Base-by-base conservation (phyloP, 2,797 vertebrate species). In the Rhadinocentrus ornatus region DNA sequence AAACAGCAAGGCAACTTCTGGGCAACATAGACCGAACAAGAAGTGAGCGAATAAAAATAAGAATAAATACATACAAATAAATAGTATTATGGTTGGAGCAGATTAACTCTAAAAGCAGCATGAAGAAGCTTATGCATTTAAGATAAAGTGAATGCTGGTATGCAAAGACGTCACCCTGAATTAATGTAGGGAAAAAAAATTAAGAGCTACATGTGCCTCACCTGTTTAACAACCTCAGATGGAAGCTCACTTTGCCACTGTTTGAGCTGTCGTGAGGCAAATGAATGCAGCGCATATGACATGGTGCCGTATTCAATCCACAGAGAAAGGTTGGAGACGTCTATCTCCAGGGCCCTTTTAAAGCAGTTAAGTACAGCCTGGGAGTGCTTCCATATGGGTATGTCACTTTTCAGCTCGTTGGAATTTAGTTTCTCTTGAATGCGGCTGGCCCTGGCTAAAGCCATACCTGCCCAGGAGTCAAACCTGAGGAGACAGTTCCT, bases 391-490 rank as follows among this genome's bases (percentile, higher is more conserved):
- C 98, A 99, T 86, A 99, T 96, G 0, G 96, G 96, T 0, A 96
- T 95, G 27, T 99, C 96, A 0, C 96, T 99, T 88, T 97, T 99
- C 79, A 99, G 87, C 61, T 99, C 98, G 0, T 99, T 99, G 57
- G 97, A 99, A 89, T 99, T 99, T 69, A 99, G 78, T 83, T 99
- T 99, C 82, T 99, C 98, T 85, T 99, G 98, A 77, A 99, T 99
- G 5, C 98, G 96, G 65, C 97, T 99, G 44, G 98, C 98, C 71
- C 98, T 86, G 7, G 98, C 98, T 83, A 99, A 86, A 37, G 98
- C 98, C 97, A 99, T 99, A 53, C 98, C 98, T 1, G 98, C 98
- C 98, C 98, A 99, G 0, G 98, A 99, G 86, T 99, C 98, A 62
- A 99, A 99, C 93, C 98, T 99, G 73, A 0, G 24, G 62, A 52